Evolutionary conservation across 2,113 vertebrate genomes (phyloP), one percentile per base, ranked within the genome.

Genomic region (Psilopsiagon aymara): DNA sequence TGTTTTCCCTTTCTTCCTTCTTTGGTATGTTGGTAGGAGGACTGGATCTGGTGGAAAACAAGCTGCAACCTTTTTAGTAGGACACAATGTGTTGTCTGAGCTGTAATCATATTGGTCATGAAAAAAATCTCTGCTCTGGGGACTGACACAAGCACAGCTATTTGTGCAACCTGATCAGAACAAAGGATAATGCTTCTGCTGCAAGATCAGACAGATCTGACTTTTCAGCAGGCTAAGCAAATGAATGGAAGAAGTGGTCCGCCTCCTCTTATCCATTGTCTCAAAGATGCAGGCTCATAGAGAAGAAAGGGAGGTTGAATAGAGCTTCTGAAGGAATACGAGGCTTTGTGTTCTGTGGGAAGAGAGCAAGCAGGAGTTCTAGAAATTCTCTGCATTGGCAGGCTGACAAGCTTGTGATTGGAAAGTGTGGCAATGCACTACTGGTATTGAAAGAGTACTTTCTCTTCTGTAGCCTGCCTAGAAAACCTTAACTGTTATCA

Each of bases 101-200:
- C 57, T 17, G 6, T 62, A 82, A 75, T 92, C 75, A 70, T 84
- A 75, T 5, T 35, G 88, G 60, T 53, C 70, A 78, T 84, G 62
- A 7, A 35, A 74, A 71, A 73, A 85, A 59, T 51, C 82, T 88
- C 75, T 69, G 52, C 63, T 93, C 76, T 71, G 39, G 27, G 39
- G 16, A 94, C 82, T 90, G 82, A 86, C 79, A 96, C 73, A 90
- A 88, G 83, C 55, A 74, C 62, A 92, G 86, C 73, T 95, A 86
- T 94, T 94, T 93, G 86, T 96, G 85, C 88, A 90, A 92, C 95
- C 86, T 96, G 96, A 79, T 96, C 91, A 96, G 84, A 91, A 95
- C 82, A 97, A 96, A 97, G 83, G 82, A 95, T 97, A 95, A 95
- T 87, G 86, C 82, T 66, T 81, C 44, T 82, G 49, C 88, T 95